Evolutionary conservation across 1,140 invertebrate species (phyloP).

Genomic region (Orchesella cincta): DNA sequence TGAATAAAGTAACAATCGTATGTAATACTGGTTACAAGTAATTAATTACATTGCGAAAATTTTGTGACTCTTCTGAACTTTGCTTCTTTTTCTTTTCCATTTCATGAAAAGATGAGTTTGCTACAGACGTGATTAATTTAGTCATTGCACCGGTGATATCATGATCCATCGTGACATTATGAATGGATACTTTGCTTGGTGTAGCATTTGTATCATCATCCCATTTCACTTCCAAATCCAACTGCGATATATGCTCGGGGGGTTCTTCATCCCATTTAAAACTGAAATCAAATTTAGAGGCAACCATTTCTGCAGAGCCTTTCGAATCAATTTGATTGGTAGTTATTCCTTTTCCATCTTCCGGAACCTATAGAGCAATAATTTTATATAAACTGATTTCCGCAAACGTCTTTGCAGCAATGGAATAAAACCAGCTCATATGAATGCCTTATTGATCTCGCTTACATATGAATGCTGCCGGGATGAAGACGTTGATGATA

Average conservation of each 20-base stretch:
- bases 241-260: neutral
- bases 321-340: neutral
- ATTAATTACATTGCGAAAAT: too few species aligned
- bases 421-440: too few species aligned
- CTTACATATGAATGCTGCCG: too few species aligned
- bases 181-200: neutral
- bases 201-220: neutral
- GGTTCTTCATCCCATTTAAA: slow-evolving; percentile 27
- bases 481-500: too few species aligned
- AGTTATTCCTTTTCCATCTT: neutral
- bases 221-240: slow-evolving; percentile 22
- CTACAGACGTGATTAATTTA: neutral
- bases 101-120: slow-evolving; percentile 9
- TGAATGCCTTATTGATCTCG: too few species aligned
- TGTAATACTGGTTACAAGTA: too few species aligned
- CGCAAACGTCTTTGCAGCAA: too few species aligned
- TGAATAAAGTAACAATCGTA: too few species aligned
- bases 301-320: neutral
- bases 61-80: too few species aligned
- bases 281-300: slow-evolving; percentile 9
- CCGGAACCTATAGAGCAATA: neutral
- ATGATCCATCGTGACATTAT: slow-evolving; percentile 11
- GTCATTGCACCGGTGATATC: slow-evolving; percentile 5
- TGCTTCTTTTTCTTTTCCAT: too few species aligned
- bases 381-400: too few species aligned